Percentiles rank a stretch among this genome's conserved stretches.
Evolutionary conservation across 2,888 invertebrate genomes (phyloP).

Genomic region (Didymodactylos carnosus): DNA sequence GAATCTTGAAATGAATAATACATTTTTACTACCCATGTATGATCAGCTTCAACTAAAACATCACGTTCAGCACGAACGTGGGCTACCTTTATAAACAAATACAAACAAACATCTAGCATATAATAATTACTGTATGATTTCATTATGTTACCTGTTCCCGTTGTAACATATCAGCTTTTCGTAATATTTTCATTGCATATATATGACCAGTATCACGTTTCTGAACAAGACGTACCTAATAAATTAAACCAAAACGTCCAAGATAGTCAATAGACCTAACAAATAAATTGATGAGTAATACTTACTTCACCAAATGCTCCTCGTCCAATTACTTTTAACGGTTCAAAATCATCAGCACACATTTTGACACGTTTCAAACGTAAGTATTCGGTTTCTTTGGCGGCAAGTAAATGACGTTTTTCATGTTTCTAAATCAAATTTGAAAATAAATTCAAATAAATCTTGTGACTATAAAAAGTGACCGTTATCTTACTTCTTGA

Average conservation of each 20-base stretch:
- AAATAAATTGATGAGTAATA: background rate
- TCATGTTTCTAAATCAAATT: constrained; percentile 59
- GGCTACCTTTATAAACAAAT: too few relatives aligned
- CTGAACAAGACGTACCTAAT: constrained; percentile 76
- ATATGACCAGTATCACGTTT: constrained; percentile 99
- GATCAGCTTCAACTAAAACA: constrained; percentile 93
- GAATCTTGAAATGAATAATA: constrained; percentile 97
- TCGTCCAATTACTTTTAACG: constrained; percentile 39
- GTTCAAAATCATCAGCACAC: constrained; percentile 93
- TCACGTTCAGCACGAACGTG: constrained; percentile 94
- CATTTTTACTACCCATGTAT: constrained; percentile 99
- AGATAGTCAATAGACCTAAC: background rate
- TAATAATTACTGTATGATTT: too few relatives aligned
- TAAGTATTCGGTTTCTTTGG: constrained; percentile 94
- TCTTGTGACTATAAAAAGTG: background rate
- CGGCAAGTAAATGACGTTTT: constrained; percentile 77
- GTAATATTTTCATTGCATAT: constrained; percentile 97
- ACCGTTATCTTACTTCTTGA: constrained; percentile 45
- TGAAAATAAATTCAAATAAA: background rate
- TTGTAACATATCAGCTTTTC: constrained; percentile 95
- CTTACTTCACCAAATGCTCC: constrained; percentile 11
- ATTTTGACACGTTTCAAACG: constrained; percentile 79
- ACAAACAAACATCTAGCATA: too few relatives aligned
- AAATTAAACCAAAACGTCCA: background rate
- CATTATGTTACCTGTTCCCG: constrained; percentile 94